A percentile compares a stretch with the other conserved stretches of the same genome.
Conservation (phyloP, 92 coral and sea anemone genomes). For the Phenganax marumi region DNA sequence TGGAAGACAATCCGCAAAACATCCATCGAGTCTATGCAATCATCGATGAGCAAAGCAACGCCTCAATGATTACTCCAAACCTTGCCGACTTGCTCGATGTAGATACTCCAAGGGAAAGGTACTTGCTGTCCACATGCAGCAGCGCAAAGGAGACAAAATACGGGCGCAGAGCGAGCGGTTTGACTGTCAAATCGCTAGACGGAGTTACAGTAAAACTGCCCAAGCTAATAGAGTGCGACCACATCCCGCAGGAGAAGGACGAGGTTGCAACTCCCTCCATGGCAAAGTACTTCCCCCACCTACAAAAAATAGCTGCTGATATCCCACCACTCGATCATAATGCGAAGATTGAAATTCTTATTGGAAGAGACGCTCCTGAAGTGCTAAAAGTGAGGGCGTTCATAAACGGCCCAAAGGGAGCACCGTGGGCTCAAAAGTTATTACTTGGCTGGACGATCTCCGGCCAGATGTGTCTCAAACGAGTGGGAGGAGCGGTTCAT, state of each 20-base stretch:
- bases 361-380: slow-evolving; percentile 57
- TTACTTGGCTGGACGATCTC: slow-evolving; percentile 50
- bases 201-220: slow-evolving; percentile 40
- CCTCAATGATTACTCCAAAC: slow-evolving; percentile 49
- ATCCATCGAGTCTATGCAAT: slow-evolving; percentile 47
- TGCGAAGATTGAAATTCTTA: slow-evolving; percentile 50
- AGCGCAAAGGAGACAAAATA: slow-evolving; percentile 39
- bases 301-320: slow-evolving; percentile 31
- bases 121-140: slow-evolving; percentile 55
- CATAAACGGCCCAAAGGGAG: slow-evolving; percentile 54
- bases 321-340: slow-evolving; percentile 43
- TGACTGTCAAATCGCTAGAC: slow-evolving; percentile 6
- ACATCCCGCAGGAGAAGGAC: slow-evolving; percentile 56
- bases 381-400: slow-evolving; percentile 49
- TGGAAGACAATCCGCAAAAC: slow-evolving; percentile 31
- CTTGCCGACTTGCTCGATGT: slow-evolving; percentile 39
- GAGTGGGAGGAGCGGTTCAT: slow-evolving; percentile 35
- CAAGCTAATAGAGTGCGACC: slow-evolving; percentile 51
- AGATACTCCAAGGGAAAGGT: slow-evolving; percentile 43
- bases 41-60: slow-evolving; percentile 62
- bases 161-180: slow-evolving; percentile 45
- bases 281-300: slow-evolving; percentile 46
- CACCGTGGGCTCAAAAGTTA: slow-evolving; percentile 54
- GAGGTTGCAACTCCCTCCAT: slow-evolving; percentile 52
- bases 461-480: slow-evolving; percentile 55